These are phyloP conservation scores for Spermophilus dauricus DNA, from an alignment of 2,113 vertebrate species.

Conservation along the genomic window DNA sequence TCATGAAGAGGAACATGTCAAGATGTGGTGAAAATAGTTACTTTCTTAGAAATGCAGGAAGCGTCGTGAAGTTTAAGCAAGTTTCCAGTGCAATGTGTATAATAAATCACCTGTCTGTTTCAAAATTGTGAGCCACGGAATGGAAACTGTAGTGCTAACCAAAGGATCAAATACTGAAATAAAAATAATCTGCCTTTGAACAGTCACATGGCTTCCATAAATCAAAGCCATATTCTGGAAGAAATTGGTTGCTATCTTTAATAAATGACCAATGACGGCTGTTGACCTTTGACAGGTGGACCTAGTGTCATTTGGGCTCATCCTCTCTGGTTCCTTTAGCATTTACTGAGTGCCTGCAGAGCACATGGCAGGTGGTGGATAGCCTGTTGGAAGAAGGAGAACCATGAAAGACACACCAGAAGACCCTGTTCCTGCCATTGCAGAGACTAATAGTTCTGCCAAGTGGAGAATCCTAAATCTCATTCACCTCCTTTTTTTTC, in stretches of 20 bases:
- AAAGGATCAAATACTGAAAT: slow-evolving; percentile 60
- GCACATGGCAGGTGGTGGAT: too few species aligned
- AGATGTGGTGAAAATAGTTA: slow-evolving; percentile 69
- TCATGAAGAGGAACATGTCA: slow-evolving; percentile 64
- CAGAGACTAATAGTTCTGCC: not conserved
- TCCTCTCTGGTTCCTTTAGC: not conserved
- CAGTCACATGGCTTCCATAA: slow-evolving; percentile 56
- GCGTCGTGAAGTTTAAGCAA: slow-evolving; percentile 49
- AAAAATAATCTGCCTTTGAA: slow-evolving; percentile 74
- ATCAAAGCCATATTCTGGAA: slow-evolving; percentile 67
- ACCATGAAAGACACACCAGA: fast-evolving
- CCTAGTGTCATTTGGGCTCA: not conserved
- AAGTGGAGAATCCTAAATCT: not conserved
- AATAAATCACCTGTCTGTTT: slow-evolving; percentile 77
- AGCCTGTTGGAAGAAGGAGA: not conserved
- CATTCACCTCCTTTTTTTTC: not conserved
- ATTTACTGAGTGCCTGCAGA: not conserved
- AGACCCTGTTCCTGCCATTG: not conserved
- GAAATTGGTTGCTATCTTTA: slow-evolving; percentile 61
- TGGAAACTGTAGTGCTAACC: slow-evolving; percentile 71
- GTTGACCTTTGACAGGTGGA: slow-evolving; percentile 45
- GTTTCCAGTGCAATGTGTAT: slow-evolving; percentile 70
- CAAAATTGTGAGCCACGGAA: slow-evolving; percentile 67
- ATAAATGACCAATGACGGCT: not conserved
- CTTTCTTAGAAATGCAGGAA: slow-evolving; percentile 74